A percentile compares a stretch with the other conserved stretches of the same genome.
phyloP scores from a whole-genome alignment of 2,113 vertebrate species.

The Bubo scandiacus region DNA sequence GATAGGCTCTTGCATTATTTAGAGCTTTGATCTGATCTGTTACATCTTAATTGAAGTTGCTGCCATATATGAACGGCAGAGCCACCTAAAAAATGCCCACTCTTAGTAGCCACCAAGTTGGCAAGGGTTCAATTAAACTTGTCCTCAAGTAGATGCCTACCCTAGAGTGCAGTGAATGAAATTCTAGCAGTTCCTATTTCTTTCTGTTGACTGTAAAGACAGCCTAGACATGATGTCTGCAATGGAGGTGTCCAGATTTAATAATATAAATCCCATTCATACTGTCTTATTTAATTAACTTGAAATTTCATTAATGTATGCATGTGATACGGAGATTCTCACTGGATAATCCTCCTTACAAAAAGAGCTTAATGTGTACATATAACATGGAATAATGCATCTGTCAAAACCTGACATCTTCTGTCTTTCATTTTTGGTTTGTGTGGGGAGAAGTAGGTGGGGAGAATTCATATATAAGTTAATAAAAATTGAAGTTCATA shows the following conservation, averaged over 20 bases:
- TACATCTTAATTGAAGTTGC: neutral
- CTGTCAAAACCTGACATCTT: neutral
- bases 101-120: neutral
- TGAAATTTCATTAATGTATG: neutral
- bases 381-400: neutral
- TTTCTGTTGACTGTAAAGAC: neutral
- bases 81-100: neutral
- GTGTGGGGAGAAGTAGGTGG: neutral
- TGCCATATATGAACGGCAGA: neutral
- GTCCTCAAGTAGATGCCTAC: neutral
- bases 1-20: neutral
- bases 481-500: neutral
- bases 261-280: neutral
- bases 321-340: neutral
- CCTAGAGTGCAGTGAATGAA: neutral
- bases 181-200: neutral
- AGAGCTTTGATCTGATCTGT: neutral
- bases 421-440: neutral
- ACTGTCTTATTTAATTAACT: neutral
- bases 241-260: neutral
- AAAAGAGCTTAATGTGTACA: neutral
- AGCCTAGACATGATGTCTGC: neutral
- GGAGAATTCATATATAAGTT: neutral
- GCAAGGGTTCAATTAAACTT: neutral
- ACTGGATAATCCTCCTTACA: neutral